Percentiles rank a stretch among this genome's conserved stretches.
Conservation (phyloP, 1,140 invertebrate genomes). For the Brachionus paranguensis region DNA sequence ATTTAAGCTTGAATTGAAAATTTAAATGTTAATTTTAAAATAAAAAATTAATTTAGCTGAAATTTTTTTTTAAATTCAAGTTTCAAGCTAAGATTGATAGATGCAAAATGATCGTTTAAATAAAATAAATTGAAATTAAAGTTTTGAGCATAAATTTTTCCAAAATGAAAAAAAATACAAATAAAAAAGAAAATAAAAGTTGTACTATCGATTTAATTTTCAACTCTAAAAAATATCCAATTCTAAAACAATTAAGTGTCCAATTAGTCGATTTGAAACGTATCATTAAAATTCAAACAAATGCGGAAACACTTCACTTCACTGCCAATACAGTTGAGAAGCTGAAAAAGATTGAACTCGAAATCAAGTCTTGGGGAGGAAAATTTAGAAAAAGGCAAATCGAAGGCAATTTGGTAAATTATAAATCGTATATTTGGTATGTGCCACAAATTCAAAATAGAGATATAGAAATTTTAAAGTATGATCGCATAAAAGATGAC, state of each 20-base stretch:
- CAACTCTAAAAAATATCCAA: neutral
- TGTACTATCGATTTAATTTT: neutral
- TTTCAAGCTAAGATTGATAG: neutral
- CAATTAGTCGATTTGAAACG: neutral
- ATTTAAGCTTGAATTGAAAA: too few species aligned
- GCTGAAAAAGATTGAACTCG: neutral
- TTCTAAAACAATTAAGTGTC: neutral
- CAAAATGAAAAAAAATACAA: neutral
- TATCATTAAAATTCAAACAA: neutral
- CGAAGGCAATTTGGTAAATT: neutral
- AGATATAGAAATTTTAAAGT: neutral
- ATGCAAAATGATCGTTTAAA: neutral
- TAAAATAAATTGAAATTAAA: neutral
- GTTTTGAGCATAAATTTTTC: neutral
- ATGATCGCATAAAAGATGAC: neutral
- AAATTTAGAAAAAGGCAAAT: neutral
- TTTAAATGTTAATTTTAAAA: neutral
- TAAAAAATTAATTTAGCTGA: too few species aligned
- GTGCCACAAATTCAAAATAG: neutral
- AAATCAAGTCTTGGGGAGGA: neutral
- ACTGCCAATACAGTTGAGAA: neutral
- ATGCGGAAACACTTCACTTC: neutral
- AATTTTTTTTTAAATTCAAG: neutral
- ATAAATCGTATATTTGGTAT: neutral
- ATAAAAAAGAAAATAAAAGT: neutral